Conservation (phyloP, 2,113 vertebrate species). For the Caretta caretta region DNA sequence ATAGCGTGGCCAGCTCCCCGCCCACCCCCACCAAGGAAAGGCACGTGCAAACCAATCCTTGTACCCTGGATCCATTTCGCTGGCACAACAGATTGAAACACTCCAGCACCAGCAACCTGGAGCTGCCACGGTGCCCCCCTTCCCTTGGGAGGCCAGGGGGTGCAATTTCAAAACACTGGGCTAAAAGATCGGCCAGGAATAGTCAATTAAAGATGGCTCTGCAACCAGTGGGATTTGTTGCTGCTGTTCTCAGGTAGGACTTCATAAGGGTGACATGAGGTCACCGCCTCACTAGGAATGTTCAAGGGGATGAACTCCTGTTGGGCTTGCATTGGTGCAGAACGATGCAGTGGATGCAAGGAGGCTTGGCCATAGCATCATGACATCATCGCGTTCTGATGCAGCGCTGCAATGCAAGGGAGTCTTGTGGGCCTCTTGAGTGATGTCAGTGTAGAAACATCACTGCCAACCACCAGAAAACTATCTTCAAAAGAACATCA, state of each 20-base stretch:
- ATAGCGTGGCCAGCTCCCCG: not conserved
- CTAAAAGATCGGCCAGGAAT: not conserved
- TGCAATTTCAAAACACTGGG: not conserved
- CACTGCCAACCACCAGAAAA: not conserved
- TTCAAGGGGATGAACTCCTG: no score
- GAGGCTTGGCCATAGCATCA: not conserved
- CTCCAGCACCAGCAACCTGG: fast-evolving
- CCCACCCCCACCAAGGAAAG: not conserved
- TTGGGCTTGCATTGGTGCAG: no score
- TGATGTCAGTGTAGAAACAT: not conserved
- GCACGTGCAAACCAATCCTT: not conserved
- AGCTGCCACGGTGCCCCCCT: not conserved
- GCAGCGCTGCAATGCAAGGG: not conserved
- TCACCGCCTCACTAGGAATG: not conserved
- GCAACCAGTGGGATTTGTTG: not conserved
- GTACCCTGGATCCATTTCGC: not conserved
- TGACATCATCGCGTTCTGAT: no score
- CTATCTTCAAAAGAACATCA: not conserved
- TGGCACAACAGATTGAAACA: not conserved
- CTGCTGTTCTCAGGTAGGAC: not conserved
- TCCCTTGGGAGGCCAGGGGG: not conserved
- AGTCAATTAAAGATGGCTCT: not conserved
- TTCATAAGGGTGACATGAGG: not conserved
- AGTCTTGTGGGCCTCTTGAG: not conserved
- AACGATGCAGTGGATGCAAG: not conserved